phyloP scores from a whole-genome alignment of 2,888 invertebrate species.

The Pachliopta kotzebuea region DNA sequence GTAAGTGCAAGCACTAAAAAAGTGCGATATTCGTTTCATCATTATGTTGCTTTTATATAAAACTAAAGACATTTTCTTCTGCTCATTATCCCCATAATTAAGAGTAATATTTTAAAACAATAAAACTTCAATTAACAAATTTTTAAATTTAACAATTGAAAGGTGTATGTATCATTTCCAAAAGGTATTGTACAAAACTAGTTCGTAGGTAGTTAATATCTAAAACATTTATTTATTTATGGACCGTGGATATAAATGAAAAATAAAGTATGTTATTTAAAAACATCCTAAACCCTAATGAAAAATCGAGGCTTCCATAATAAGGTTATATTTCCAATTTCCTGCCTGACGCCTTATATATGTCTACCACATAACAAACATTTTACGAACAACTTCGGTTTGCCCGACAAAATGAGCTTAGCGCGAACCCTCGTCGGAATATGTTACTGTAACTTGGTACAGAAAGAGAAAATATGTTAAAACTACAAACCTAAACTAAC shows the following conservation, averaged over 20 bases:
- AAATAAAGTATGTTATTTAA: neutral
- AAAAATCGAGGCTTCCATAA: neutral
- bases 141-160: neutral
- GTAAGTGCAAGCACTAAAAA: too few species aligned
- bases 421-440: conserved; percentile 7
- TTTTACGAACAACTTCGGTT: conserved; percentile 5
- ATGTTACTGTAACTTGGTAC: conserved; percentile 9
- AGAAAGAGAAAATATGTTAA: neutral
- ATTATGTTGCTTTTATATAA: too few species aligned
- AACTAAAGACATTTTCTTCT: too few species aligned
- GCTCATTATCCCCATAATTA: too few species aligned
- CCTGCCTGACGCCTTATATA: neutral
- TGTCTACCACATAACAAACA: neutral
- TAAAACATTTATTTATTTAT: neutral
- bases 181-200: neutral
- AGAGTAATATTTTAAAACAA: too few species aligned
- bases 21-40: too few species aligned
- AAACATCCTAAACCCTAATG: too few species aligned
- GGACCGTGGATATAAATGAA: neutral
- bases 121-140: too few species aligned
- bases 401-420: conserved; percentile 7
- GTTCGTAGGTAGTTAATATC: neutral
- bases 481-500: neutral
- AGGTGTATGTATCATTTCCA: neutral
- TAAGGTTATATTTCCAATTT: neutral